Conservation (phyloP, 1,140 invertebrate genomes). For the Pseudachorutes palmiensis region DNA sequence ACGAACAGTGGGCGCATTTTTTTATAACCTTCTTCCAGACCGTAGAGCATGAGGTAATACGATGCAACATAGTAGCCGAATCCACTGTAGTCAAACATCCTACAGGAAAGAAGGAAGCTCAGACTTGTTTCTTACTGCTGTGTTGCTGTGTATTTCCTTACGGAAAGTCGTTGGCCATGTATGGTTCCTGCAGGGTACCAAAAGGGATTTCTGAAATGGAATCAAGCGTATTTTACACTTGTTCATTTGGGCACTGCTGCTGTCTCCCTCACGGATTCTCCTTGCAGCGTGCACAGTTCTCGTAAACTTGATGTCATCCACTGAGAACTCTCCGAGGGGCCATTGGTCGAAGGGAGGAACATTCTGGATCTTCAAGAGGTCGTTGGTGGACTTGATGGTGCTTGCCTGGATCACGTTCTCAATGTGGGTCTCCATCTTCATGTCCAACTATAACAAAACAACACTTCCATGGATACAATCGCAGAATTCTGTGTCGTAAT, state of each 20-base stretch:
- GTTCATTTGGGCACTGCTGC: no score
- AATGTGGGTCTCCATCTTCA: constrained; percentile 14
- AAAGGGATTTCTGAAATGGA: constrained; percentile 27
- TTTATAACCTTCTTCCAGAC: not conserved
- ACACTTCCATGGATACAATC: not conserved
- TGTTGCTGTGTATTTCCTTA: constrained; percentile 11
- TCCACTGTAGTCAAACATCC: constrained; percentile 25
- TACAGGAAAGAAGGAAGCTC: constrained; percentile 10
- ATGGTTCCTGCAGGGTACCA: constrained; percentile 19
- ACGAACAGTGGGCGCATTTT: no score
- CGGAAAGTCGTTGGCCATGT: constrained; percentile 22
- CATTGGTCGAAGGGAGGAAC: constrained; percentile 10
- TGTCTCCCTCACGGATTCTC: no score
- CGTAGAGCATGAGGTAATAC: not conserved
- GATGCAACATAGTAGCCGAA: constrained; percentile 20
- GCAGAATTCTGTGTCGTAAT: no score
- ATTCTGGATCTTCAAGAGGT: not conserved
- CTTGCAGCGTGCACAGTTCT: not conserved
- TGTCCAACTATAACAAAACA: constrained; percentile 7
- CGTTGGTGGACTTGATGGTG: constrained; percentile 23
- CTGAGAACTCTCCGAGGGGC: not conserved
- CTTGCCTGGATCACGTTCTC: constrained; percentile 19
- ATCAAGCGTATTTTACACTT: no score
- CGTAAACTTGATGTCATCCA: not conserved
- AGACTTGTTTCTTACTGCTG: not conserved